phyloP scores from a whole-genome alignment of 2,113 vertebrate species.

The Caranx melampygus region DNA sequence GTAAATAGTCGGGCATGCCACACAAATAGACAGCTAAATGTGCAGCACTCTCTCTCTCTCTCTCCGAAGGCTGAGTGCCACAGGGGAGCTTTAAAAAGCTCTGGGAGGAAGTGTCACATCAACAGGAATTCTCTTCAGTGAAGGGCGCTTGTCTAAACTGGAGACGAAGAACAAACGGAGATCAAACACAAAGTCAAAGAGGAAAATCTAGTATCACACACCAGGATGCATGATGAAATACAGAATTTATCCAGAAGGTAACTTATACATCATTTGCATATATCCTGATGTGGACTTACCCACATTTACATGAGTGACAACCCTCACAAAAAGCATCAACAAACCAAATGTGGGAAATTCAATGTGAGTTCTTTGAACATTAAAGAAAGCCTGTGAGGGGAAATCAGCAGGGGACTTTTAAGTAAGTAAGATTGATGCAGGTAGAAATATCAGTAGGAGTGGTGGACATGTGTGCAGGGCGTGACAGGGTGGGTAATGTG shows the following conservation, averaged over 20 bases:
- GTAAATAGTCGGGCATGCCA: conserved; percentile 45
- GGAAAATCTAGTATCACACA: not conserved
- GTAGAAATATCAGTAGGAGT: conserved; percentile 23
- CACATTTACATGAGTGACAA: not conserved
- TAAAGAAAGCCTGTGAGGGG: not conserved
- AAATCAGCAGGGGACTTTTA: conserved; percentile 30
- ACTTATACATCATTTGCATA: not conserved
- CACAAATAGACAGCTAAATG: conserved; percentile 35
- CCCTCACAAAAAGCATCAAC: not conserved
- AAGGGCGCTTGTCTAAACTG: not conserved
- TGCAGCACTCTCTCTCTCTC: conserved; percentile 9
- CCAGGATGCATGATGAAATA: conserved; percentile 5
- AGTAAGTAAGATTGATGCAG: conserved; percentile 29
- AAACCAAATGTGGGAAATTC: not conserved
- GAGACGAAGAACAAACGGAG: not conserved
- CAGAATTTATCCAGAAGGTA: not conserved
- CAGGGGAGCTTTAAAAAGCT: conserved; percentile 43
- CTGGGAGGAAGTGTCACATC: conserved; percentile 36
- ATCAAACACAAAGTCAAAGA: conserved; percentile 3
- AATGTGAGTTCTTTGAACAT: conserved; percentile 11
- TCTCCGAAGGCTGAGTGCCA: conserved; percentile 31
- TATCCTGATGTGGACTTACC: not conserved
- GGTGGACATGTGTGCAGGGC: conserved; percentile 3
- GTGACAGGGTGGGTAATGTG: conserved; percentile 10
- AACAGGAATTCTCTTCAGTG: conserved; percentile 15